Evolutionary conservation across 2,113 vertebrate genomes (phyloP).

Genomic region (Ammodytes dubius): DNA sequence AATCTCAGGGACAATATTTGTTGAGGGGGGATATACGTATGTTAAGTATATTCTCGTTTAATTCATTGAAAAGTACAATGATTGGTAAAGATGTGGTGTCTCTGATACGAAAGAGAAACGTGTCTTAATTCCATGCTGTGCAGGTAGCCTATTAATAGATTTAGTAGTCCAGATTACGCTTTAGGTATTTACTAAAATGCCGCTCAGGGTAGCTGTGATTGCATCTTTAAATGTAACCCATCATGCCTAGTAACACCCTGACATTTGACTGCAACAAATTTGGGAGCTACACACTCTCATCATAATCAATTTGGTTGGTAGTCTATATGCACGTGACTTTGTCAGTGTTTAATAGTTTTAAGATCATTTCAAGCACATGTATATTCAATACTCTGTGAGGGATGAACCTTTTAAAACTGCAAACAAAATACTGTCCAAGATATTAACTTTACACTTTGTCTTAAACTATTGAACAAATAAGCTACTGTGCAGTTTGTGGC

Average conservation of each 20-base stretch:
- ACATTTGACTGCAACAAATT: background rate
- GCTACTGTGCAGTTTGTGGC: background rate
- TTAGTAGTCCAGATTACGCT: slow-evolving; percentile 72
- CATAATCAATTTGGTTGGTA: no score
- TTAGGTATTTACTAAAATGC: slow-evolving; percentile 54
- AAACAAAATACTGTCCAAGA: background rate
- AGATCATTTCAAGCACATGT: background rate
- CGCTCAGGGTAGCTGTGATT: slow-evolving; percentile 45
- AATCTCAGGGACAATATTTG: background rate
- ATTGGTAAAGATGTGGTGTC: background rate
- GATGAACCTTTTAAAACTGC: background rate
- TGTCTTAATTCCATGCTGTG: slow-evolving; percentile 29
- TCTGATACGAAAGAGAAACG: slow-evolving; percentile 9
- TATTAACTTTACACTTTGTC: background rate
- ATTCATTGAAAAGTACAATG: background rate
- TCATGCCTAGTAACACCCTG: slow-evolving; percentile 25
- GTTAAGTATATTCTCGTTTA: background rate
- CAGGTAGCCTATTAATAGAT: slow-evolving; percentile 74
- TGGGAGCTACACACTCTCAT: background rate
- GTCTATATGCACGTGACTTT: slow-evolving; percentile 19
- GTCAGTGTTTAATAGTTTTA: slow-evolving; percentile 30
- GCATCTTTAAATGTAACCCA: slow-evolving; percentile 31
- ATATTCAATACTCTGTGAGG: background rate
- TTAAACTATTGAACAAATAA: background rate
- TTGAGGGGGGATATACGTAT: no score